Evolutionary conservation across 2,888 invertebrate genomes (phyloP).

Genomic region (Ophion obscuratus): DNA sequence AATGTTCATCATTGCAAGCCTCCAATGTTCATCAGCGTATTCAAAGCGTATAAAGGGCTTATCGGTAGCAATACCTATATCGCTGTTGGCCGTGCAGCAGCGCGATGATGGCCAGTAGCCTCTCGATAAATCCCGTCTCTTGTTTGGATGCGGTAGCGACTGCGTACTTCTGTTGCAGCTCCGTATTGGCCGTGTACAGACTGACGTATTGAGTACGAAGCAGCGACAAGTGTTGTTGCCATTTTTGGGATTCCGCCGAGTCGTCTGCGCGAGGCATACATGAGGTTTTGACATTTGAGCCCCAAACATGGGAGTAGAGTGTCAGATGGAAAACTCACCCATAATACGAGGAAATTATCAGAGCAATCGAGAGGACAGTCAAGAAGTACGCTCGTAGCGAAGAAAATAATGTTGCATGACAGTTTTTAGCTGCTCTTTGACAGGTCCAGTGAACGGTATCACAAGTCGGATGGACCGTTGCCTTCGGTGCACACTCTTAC

Average conservation of each 20-base stretch:
- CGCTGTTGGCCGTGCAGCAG: conserved; percentile 92
- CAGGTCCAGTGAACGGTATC: conserved; percentile 42
- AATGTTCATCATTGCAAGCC: no score
- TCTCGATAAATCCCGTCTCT: conserved; percentile 93
- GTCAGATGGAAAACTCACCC: conserved; percentile 50
- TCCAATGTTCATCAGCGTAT: no score
- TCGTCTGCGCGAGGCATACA: conserved; percentile 74
- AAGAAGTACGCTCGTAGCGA: conserved; percentile 46
- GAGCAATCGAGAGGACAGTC: conserved; percentile 40
- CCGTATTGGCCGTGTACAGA: conserved; percentile 92
- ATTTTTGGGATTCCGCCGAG: conserved; percentile 80
- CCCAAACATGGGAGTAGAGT: not conserved
- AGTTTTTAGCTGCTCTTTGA: conserved; percentile 52
- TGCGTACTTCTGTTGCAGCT: conserved; percentile 93
- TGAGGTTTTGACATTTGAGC: not conserved
- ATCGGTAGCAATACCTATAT: conserved; percentile 85
- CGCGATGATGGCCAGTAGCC: conserved; percentile 92
- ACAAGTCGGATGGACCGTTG: conserved; percentile 21
- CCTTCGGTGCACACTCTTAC: not conserved
- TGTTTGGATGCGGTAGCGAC: conserved; percentile 89
- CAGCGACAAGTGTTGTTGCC: conserved; percentile 93
- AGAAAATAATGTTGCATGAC: conserved; percentile 65
- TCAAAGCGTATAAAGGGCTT: not conserved
- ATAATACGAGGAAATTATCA: conserved; percentile 45
- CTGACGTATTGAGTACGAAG: conserved; percentile 96